These are phyloP conservation scores for Coluber constrictor DNA, from an alignment of 2,797 vertebrate species.

Conservation along the genomic window DNA sequence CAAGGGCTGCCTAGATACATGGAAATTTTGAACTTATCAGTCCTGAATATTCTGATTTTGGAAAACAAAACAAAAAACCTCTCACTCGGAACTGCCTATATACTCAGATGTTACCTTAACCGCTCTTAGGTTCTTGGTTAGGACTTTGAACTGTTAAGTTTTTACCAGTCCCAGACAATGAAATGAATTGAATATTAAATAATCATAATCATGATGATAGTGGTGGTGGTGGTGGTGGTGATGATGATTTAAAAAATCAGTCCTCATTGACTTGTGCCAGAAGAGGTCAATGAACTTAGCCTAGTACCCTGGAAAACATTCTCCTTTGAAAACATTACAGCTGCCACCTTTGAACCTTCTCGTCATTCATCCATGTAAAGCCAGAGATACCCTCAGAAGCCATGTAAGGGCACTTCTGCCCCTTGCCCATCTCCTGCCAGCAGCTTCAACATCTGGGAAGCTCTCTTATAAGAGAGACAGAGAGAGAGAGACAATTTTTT, in stretches of 20 bases:
- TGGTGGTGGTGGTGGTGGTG: no score
- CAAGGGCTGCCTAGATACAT: no score
- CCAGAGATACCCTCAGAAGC: slow-evolving; percentile 66
- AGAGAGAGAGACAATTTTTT: slow-evolving; percentile 58
- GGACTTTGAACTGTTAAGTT: no score
- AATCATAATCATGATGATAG: no score
- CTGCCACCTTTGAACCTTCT: slow-evolving; percentile 70
- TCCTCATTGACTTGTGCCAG: slow-evolving; percentile 33
- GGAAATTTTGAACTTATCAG: no score
- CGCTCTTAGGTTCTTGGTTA: no score
- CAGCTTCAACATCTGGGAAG: slow-evolving; percentile 72
- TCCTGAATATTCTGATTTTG: no score
- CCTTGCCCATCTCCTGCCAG: slow-evolving; percentile 58
- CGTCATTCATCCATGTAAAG: slow-evolving; percentile 67
- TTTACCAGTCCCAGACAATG: no score
- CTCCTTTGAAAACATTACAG: slow-evolving; percentile 51
- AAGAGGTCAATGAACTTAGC: slow-evolving; percentile 59
- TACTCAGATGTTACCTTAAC: no score
- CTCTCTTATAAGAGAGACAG: slow-evolving; percentile 59
- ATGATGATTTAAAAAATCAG: slow-evolving; percentile 34
- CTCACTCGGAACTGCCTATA: no score
- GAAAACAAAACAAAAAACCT: no score
- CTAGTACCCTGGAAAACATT: slow-evolving; percentile 45
- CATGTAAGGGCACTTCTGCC: slow-evolving; percentile 58
- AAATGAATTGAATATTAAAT: no score